Evolutionary conservation across 2,888 invertebrate species (phyloP).

Genomic region (Drosophila stalkeri): DNA sequence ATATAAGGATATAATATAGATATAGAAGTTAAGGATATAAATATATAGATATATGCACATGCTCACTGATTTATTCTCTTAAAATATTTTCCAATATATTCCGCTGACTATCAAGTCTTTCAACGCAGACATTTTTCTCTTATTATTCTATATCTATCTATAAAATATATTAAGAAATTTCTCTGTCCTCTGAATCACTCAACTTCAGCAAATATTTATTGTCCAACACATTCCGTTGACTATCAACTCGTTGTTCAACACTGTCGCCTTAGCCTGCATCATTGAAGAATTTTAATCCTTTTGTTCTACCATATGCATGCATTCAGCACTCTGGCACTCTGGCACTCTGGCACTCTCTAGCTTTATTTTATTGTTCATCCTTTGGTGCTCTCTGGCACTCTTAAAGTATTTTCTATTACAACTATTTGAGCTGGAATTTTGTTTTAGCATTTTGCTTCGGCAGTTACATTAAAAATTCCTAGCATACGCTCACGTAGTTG

Average conservation of each 20-base stretch:
- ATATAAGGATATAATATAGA: too few species aligned
- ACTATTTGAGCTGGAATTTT: slow-evolving; percentile 31
- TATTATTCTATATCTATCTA: background rate
- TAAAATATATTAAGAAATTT: background rate
- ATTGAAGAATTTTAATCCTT: background rate
- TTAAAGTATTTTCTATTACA: slow-evolving; percentile 26
- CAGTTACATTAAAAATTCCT: slow-evolving; percentile 41
- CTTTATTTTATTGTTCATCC: slow-evolving; percentile 2
- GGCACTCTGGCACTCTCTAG: background rate
- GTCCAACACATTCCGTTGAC: background rate
- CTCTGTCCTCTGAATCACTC: background rate
- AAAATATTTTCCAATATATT: too few species aligned
- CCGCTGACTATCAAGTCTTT: too few species aligned
- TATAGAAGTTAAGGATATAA: too few species aligned
- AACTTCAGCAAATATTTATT: background rate
- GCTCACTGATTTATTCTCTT: too few species aligned
- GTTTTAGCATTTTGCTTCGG: slow-evolving; percentile 24
- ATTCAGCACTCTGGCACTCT: background rate
- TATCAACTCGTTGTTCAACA: background rate
- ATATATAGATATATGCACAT: too few species aligned
- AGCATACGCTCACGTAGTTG: slow-evolving; percentile 34
- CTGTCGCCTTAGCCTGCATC: background rate
- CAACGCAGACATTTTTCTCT: too few species aligned
- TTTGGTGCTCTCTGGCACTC: background rate
- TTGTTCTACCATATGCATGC: background rate